Evolutionary conservation across 2,113 vertebrate genomes (phyloP), one percentile per base, ranked within the genome.

Genomic region (Misgurnus anguillicaudatus): DNA sequence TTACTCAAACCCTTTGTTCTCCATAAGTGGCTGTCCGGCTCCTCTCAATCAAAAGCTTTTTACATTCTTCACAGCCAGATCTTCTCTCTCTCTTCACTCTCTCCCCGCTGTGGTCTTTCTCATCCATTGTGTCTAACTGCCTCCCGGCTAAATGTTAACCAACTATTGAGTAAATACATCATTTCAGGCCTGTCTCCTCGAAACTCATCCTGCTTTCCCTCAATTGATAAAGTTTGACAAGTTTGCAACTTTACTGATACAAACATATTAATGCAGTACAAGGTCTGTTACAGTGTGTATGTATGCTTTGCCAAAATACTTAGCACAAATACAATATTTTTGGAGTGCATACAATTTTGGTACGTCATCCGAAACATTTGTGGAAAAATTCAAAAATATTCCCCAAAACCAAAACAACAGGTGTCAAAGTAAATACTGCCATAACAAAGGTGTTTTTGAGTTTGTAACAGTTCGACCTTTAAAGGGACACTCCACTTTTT

Each of bases 151-250:
- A 80, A 80, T 47, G 78, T 74, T 75, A 77, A 78, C 74, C 69
- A 74, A 73, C 74, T 84, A 53, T 77, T 78, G 9, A 80, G 72
- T 77, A 77, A 80, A 86, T 85, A 66, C 62, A 62, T 60, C 55
- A 38, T 39, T 7, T 47, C 53, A 41, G 68, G 51, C 21, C 58
- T 42, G 71, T 66, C 63, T 60, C 24, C 10, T n/a, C 31, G 39
- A 55, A 71, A 57, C 68, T 58, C 36, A 60, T 60, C 55, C 55
- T 45, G 5, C 4, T 42, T 13, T 1, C n/a, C 16, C 55, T 73
- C 70, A 6, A 55, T 3, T 13, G 38, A 55, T 16, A 68, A 51
- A 36, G 45, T 38, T 57, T 39, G 16, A 51, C 11, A 51, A 24
- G 24, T 31, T 31, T 31, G 24, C 48, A 16, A 13, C 48, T 14